phyloP scores from a whole-genome alignment of 2,113 vertebrate species.

The Tragelaphus scriptus region DNA sequence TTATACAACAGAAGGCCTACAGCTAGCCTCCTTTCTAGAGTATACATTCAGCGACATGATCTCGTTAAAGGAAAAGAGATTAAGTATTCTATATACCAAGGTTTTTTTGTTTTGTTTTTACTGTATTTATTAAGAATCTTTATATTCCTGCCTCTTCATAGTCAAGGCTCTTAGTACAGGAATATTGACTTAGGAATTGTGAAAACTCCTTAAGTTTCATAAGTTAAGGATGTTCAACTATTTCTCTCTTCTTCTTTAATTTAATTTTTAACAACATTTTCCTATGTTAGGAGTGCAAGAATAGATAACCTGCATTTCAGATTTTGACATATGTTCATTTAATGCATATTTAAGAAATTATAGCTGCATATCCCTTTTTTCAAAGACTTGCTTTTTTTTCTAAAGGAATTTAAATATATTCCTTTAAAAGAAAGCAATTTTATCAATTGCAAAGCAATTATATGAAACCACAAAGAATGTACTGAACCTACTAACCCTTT shows the following conservation, averaged over 20 bases:
- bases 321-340: slow-evolving; percentile 75
- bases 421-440: slow-evolving; percentile 73
- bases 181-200: slow-evolving; percentile 78
- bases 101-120: slow-evolving; percentile 81
- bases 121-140: slow-evolving; percentile 83
- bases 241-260: slow-evolving; percentile 54
- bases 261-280: slow-evolving; percentile 67
- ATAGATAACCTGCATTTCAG: slow-evolving; percentile 73
- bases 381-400: slow-evolving; percentile 65
- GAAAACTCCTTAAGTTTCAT: slow-evolving; percentile 61
- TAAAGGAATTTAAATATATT: slow-evolving; percentile 74
- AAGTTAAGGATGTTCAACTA: slow-evolving; percentile 58
- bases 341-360: slow-evolving; percentile 69
- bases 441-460: slow-evolving; percentile 77
- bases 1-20: slow-evolving; percentile 71
- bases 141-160: slow-evolving; percentile 80
- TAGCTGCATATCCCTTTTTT: slow-evolving; percentile 73
- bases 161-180: slow-evolving; percentile 77
- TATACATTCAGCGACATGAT: slow-evolving; percentile 69
- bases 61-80: slow-evolving; percentile 65
- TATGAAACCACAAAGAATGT: slow-evolving; percentile 75
- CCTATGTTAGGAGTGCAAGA: slow-evolving; percentile 78
- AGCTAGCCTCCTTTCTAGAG: slow-evolving; percentile 63
- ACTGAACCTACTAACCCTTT: slow-evolving; percentile 61
- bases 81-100: slow-evolving; percentile 74